A percentile compares a stretch with the other conserved stretches of the same genome.
Evolutionary conservation across 35 echinoderm and acorn worm genomes (phyloP).

Genomic region (Chiridota heheva): DNA sequence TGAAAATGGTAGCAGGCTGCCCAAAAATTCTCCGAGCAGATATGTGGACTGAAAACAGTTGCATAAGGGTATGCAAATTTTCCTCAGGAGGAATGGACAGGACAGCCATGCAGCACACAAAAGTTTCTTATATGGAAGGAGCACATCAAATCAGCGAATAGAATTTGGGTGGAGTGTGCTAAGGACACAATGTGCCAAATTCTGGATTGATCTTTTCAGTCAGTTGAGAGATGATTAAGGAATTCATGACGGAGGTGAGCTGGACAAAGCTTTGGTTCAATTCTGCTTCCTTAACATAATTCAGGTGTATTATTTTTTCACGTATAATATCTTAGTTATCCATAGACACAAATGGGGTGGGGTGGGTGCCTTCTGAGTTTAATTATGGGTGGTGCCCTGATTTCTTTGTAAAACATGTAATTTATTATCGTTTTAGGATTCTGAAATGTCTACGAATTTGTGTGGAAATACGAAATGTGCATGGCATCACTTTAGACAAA

Average conservation of each 20-base stretch:
- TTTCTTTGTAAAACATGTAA: too few species aligned
- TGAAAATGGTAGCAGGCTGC: background rate
- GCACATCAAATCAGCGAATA: background rate
- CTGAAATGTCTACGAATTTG: too few species aligned
- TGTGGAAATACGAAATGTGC: too few species aligned
- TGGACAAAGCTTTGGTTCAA: background rate
- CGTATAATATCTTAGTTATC: too few species aligned
- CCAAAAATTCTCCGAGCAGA: slow-evolving; percentile 10
- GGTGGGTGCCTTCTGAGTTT: too few species aligned
- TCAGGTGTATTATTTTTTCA: slow-evolving; percentile 26
- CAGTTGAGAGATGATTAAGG: background rate
- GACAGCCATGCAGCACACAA: background rate
- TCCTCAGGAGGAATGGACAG: background rate
- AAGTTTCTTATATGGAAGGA: background rate
- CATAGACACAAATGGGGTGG: too few species aligned
- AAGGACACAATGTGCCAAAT: background rate
- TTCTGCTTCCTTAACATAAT: slow-evolving; percentile 17
- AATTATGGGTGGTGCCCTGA: too few species aligned
- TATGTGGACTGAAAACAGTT: slow-evolving; percentile 25
- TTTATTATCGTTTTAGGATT: too few species aligned
- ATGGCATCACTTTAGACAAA: too few species aligned
- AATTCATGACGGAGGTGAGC: background rate
- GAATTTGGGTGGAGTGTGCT: background rate
- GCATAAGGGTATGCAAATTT: background rate
- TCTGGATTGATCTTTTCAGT: background rate